Evolutionary conservation across 2,797 vertebrate genomes (phyloP), one percentile per base, ranked within the genome.

Genomic region (Phalanger gymnotis): DNA sequence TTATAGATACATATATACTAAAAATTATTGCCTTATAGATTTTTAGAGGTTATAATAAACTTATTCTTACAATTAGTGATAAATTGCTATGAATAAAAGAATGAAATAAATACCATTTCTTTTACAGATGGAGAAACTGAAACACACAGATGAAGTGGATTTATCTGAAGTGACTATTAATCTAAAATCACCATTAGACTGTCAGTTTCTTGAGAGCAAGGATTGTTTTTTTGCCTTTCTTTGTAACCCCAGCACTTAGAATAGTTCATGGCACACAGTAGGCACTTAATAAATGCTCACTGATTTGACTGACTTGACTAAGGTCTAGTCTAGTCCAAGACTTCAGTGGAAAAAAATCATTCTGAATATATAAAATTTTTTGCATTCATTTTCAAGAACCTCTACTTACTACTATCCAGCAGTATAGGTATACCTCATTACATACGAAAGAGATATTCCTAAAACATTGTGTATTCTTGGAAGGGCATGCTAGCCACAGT

Each of bases 11-110:
- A 40, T 40, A 19, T 19, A 95, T 30, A 91, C 91, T 66, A 87
- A 91, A 95, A 97, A 96, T 94, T 97, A 92, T 56, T 91, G 89
- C 54, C 28, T 90, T 87, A 61, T 93, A 95, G 95, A 95, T 94
- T 94, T 95, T 81, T 95, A 13, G 30, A 95, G 97, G 53, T 93
- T 53, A 40, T 53, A 92, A 87, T 87, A 87, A 87, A 87, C 40
- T 87, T 87, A 87, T 51, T 81, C 92, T 56, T 89, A 30, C 31
- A 92, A 96, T 95, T 94, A 96, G 81, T 92, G 56, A n/a, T 92
- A 40, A 92, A 53, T 81, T 92, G 91, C 53, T 90, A 90, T 40
- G 91, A 53, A 94, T 40, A 92, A 4, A 54, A 94, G 19, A 94
- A 54, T n/a, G 28, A 73, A 91, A 40, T 34, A 91, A 95, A 95